Evolutionary conservation across 2,888 invertebrate species (phyloP).

Genomic region (Ptychoptera albimana): DNA sequence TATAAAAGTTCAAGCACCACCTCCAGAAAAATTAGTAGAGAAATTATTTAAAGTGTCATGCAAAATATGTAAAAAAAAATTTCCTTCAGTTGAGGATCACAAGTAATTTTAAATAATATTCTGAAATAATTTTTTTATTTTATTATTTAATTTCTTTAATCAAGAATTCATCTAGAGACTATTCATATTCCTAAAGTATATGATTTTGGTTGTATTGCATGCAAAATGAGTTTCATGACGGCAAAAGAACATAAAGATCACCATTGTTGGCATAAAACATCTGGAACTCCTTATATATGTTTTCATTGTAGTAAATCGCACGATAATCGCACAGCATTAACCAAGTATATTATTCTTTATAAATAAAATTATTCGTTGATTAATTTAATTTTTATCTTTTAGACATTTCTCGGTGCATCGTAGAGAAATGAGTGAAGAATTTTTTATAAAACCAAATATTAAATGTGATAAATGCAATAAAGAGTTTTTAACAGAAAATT

Average conservation of each 20-base stretch:
- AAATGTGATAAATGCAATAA: constrained; percentile 23
- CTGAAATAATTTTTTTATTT: not conserved
- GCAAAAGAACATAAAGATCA: constrained; percentile 28
- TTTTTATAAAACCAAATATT: constrained; percentile 19
- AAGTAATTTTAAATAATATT: not conserved
- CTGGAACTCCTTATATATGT: constrained; percentile 31
- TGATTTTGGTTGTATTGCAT: constrained; percentile 33
- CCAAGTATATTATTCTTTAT: constrained; percentile 4
- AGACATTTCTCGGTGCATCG: constrained; percentile 15
- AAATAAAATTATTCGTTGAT: not conserved
- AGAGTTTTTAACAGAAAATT: constrained; percentile 24
- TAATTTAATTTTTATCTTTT: constrained; percentile 2
- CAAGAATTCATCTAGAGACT: constrained; percentile 15
- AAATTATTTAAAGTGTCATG: not conserved
- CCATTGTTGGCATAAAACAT: constrained; percentile 29
- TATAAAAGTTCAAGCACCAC: constrained; percentile 6
- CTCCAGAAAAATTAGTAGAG: not conserved
- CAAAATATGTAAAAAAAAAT: constrained; percentile 1
- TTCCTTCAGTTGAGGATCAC: not conserved
- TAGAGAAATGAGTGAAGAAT: constrained; percentile 7
- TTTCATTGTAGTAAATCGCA: constrained; percentile 27
- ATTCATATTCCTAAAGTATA: constrained; percentile 21
- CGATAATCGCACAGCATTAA: constrained; percentile 17
- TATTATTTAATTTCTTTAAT: not conserved
- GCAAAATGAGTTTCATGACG: constrained; percentile 30